phyloP scores from a whole-genome alignment of 2,113 vertebrate genomes.

The Myiozetetes cayanensis region DNA sequence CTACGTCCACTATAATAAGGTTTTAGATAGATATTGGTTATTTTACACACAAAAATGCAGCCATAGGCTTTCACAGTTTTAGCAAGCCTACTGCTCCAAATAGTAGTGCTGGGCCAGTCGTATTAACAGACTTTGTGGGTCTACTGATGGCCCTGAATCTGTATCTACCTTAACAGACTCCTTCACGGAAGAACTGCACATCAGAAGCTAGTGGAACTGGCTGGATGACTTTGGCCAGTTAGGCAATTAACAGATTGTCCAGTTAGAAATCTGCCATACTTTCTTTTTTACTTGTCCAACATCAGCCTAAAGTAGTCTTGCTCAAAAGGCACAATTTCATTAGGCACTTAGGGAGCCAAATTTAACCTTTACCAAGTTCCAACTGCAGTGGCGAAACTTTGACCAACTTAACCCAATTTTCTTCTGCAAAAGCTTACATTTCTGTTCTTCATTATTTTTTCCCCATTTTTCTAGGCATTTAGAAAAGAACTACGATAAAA shows the following conservation, averaged over 20 bases:
- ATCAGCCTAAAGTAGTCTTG: neutral
- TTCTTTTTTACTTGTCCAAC: neutral
- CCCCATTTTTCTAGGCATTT: slow-evolving; percentile 62
- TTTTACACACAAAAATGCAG: neutral
- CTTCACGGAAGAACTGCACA: neutral
- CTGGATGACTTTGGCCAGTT: rapidly evolving
- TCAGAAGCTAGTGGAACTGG: neutral
- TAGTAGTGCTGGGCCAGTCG: neutral
- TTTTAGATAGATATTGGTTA: neutral
- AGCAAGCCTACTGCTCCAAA: neutral
- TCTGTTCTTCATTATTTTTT: neutral
- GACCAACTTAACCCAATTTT: neutral
- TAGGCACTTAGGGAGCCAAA: neutral
- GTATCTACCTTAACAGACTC: neutral
- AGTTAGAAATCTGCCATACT: neutral
- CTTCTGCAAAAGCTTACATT: neutral
- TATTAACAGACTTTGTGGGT: neutral
- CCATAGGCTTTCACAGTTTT: neutral
- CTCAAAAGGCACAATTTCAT: neutral
- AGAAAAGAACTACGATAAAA: slow-evolving; percentile 67
- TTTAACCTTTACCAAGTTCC: neutral
- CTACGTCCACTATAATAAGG: neutral
- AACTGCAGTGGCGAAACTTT: neutral
- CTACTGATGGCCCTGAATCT: neutral
- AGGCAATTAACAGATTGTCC: neutral